Evolutionary conservation across 2,888 invertebrate species (phyloP), one percentile per base, ranked within the genome.

Genomic region (Ophion costatus): DNA sequence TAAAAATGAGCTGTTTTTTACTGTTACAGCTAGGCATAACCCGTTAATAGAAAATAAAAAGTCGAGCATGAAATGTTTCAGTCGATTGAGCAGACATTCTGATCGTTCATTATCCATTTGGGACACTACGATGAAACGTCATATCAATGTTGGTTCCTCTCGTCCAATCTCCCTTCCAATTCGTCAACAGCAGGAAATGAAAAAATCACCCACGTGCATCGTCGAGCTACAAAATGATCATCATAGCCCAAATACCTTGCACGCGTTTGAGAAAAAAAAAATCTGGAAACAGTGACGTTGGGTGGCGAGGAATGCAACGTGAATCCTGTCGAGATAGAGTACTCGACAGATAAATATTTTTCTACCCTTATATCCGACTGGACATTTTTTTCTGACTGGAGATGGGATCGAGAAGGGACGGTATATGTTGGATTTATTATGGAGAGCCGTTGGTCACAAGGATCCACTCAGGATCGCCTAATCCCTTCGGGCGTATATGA

Each of bases 341-440:
- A 17, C 17, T 1, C 5, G 51, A 14, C 51, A 3, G 10, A 45
- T 45, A 4, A 9, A 45, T 45, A 45, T 14, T 45, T 45, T 45
- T 45, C 14, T 45, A 17, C 51, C 0, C 5, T 73, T 73, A 4
- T 24, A 33, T 56, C 63, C 14, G 11, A 63, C 11, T 29, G 29
- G 29, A 29, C 29, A 4, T 29, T 29, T 29, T 29, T 29, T 29
- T 29, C 29, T 29, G 29, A 29, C 29, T 29, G 29, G 4, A 29
- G 29, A 14, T 24, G 59, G 22, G 11, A 42, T 42, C 45, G 17
- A 51, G 51, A 51, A 17, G 17, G 17, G 17, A 71, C 57, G 3
- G 71, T 57, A 20, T 10, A 45, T 4, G 51, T 59, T 42, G 59
- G n/a, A 61, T 73, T 59, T 22, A 73, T 73, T 73, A 59, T 38